Percentiles rank a stretch among this genome's conserved stretches.
phyloP scores from a whole-genome alignment of 2,113 vertebrate species.

The Lipotes vexillifer region DNA sequence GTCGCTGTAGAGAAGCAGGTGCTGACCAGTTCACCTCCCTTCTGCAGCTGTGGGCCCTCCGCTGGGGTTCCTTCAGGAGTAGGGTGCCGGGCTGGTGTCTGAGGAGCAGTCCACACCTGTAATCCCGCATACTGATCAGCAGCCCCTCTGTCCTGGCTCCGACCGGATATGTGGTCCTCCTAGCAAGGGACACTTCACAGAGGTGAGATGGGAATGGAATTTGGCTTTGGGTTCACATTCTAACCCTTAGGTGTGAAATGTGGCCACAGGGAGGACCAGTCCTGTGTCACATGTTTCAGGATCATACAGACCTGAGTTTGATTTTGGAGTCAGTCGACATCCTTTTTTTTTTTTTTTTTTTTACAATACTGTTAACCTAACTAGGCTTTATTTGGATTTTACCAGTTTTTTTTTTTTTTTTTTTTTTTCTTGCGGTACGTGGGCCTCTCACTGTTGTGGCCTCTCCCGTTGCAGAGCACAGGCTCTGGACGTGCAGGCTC shows the following conservation, averaged over 20 bases:
- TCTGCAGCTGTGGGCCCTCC: not conserved
- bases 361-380: not conserved
- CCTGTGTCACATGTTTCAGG: not conserved
- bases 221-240: not conserved
- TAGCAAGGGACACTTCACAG: not conserved
- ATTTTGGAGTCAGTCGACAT: not conserved
- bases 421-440: too few relatives aligned
- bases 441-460: too few relatives aligned
- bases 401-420: not conserved
- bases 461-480: too few relatives aligned
- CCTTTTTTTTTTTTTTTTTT: not conserved
- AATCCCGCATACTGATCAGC: not conserved
- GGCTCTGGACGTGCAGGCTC: too few relatives aligned
- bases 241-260: not conserved
- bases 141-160: not conserved
- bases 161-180: rapidly evolving
- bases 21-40: not conserved
- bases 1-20: not conserved
- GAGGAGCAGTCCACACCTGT: not conserved
- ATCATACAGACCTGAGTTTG: not conserved
- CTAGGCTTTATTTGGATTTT: not conserved
- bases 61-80: rapidly evolving
- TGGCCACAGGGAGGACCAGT: too few relatives aligned
- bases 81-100: not conserved
- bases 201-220: not conserved